Percentiles rank a stretch among this genome's conserved stretches.
Evolutionary conservation across 2,888 invertebrate genomes (phyloP).

Genomic region (Meliscaeva auricollis): DNA sequence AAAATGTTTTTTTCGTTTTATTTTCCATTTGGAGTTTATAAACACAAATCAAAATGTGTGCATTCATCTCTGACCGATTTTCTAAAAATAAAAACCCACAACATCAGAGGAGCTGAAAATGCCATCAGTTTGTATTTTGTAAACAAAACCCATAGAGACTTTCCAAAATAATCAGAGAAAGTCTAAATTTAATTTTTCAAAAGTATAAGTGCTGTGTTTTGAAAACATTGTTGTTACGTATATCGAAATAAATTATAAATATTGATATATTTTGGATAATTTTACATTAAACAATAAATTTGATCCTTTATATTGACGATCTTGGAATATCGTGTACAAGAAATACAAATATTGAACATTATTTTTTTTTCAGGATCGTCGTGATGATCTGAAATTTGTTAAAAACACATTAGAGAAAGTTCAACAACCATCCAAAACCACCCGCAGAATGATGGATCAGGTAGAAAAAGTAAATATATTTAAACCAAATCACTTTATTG

Average conservation of each 20-base stretch:
- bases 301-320: too few species aligned
- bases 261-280: background rate
- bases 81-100: constrained; percentile 53
- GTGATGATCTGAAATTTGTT: constrained; percentile 83
- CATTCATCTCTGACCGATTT: constrained; percentile 27
- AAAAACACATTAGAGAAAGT: constrained; percentile 82
- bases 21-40: background rate
- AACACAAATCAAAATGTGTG: background rate
- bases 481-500: background rate
- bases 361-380: constrained; percentile 80
- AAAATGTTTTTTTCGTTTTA: background rate
- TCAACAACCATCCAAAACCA: constrained; percentile 81
- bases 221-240: background rate
- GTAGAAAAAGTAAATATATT: constrained; percentile 81
- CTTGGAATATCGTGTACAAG: too few species aligned
- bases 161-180: constrained; percentile 27
- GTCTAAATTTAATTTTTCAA: constrained; percentile 4
- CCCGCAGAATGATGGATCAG: constrained; percentile 82
- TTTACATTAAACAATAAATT: background rate
- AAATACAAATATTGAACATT: constrained; percentile 8
- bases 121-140: constrained; percentile 20
- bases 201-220: background rate
- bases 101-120: constrained; percentile 31
- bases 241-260: background rate
- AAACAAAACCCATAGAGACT: constrained; percentile 33